Conservation (phyloP, 2,797 vertebrate species). For the Buceros bicornis region DNA sequence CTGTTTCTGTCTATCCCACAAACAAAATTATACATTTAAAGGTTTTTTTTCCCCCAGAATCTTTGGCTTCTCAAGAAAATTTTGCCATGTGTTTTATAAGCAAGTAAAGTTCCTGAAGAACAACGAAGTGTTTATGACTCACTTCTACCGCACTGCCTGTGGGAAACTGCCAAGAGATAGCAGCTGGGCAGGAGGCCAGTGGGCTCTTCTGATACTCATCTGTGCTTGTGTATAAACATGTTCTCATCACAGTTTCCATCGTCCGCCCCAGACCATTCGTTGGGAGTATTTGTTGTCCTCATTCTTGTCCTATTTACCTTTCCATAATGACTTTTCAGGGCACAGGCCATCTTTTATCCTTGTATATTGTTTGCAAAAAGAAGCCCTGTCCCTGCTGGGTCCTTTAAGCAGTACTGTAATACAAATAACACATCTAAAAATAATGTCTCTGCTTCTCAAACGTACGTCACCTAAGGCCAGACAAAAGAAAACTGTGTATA, state of each 20-base stretch:
- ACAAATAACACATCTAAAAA: slow-evolving; percentile 66
- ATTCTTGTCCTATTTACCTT: slow-evolving; percentile 63
- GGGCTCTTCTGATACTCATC: slow-evolving; percentile 63
- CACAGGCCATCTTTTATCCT: slow-evolving; percentile 54
- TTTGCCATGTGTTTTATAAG: neutral
- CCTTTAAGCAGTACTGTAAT: slow-evolving; percentile 16
- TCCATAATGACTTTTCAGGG: slow-evolving; percentile 55
- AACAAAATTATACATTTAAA: neutral
- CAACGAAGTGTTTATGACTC: neutral
- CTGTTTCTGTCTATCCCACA: neutral
- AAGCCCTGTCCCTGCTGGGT: slow-evolving; percentile 14
- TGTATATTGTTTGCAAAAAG: slow-evolving; percentile 60
- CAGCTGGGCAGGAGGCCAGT: slow-evolving; percentile 45
- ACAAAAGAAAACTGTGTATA: slow-evolving; percentile 64
- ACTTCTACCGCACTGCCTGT: neutral
- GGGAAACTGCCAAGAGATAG: slow-evolving; percentile 2
- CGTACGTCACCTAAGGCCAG: slow-evolving; percentile 48
- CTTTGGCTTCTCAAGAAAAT: neutral
- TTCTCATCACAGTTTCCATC: slow-evolving; percentile 39
- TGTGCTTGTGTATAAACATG: slow-evolving; percentile 47
- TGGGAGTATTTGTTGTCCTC: slow-evolving; percentile 62
- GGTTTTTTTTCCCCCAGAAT: neutral
- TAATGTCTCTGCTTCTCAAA: slow-evolving; percentile 39
- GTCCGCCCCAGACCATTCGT: slow-evolving; percentile 15
- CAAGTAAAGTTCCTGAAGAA: neutral